Conservation (phyloP, 2,888 invertebrate genomes). For the Neoascia interrupta region DNA sequence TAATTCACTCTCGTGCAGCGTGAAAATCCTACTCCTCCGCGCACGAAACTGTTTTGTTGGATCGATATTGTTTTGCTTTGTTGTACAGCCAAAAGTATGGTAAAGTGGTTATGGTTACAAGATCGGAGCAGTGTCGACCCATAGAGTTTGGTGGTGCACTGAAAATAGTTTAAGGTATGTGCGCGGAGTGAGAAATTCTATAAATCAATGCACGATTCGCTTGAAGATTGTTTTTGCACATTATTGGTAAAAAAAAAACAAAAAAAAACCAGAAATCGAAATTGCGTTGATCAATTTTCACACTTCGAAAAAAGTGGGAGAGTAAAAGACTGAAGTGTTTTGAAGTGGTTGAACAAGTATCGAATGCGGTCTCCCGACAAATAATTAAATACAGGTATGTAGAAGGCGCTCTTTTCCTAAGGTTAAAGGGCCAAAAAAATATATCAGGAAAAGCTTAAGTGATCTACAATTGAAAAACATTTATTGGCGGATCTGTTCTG, state of each 20-base stretch:
- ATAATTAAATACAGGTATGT: too few species aligned
- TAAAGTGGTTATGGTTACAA: slow-evolving; percentile 34
- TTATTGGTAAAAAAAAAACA: too few species aligned
- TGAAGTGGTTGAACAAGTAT: too few species aligned
- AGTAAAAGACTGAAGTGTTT: too few species aligned
- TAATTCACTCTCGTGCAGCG: slow-evolving; percentile 54
- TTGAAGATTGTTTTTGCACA: slow-evolving; percentile 16
- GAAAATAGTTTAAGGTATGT: slow-evolving; percentile 52
- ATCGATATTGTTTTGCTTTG: slow-evolving; percentile 47
- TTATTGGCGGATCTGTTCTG: too few species aligned
- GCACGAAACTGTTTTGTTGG: slow-evolving; percentile 29
- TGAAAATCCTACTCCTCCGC: background rate
- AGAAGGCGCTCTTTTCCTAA: too few species aligned
- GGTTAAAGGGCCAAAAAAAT: too few species aligned
- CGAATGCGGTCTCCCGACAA: too few species aligned
- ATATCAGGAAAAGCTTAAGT: too few species aligned
- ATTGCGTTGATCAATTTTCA: slow-evolving; percentile 62
- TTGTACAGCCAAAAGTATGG: slow-evolving; percentile 46
- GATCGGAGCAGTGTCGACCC: slow-evolving; percentile 45
- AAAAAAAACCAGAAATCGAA: too few species aligned
- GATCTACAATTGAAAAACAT: too few species aligned
- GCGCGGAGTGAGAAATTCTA: slow-evolving; percentile 49
- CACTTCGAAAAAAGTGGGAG: slow-evolving; percentile 44
- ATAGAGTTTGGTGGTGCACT: too few species aligned
- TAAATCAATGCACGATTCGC: slow-evolving; percentile 62